phyloP scores from a whole-genome alignment of 2,797 vertebrate species.

The Rhinatrema bivittatum region DNA sequence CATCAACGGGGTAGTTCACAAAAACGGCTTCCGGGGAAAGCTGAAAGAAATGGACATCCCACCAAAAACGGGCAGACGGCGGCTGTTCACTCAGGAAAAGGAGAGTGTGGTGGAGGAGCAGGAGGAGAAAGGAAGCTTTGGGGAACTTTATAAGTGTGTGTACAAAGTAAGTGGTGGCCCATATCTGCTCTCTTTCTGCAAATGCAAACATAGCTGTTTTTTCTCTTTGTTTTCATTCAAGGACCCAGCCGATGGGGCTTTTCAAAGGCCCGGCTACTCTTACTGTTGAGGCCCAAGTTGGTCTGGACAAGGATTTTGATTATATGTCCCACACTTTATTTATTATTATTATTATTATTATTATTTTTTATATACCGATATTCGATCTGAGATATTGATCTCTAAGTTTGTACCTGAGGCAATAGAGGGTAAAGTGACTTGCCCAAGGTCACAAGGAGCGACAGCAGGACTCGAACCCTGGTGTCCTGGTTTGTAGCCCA shows the following conservation, averaged over 20 bases:
- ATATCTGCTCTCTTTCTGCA: accelerated
- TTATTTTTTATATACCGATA: too few species aligned
- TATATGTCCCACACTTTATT: too few species aligned
- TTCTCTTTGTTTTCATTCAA: accelerated
- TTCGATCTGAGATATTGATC: too few species aligned
- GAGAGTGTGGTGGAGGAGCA: conserved; percentile 73
- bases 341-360: too few species aligned
- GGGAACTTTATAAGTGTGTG: conserved; percentile 96
- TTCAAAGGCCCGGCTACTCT: neutral
- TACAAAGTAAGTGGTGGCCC: conserved; percentile 72
- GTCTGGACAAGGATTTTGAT: accelerated
- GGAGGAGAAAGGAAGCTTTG: conserved; percentile 75
- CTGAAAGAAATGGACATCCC: conserved; percentile 83
- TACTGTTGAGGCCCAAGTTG: too few species aligned
- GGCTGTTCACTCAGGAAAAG: conserved; percentile 97
- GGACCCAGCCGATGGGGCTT: neutral
- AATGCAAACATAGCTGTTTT: accelerated
- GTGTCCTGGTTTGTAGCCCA: too few species aligned
- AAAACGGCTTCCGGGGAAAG: conserved; percentile 81
- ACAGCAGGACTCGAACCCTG: too few species aligned
- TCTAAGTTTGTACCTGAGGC: too few species aligned
- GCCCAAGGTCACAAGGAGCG: too few species aligned
- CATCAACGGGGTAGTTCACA: conserved; percentile 63
- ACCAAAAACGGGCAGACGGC: conserved; percentile 84
- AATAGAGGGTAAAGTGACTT: too few species aligned